A percentile compares a stretch with the other conserved stretches of the same genome.
Evolutionary conservation across 2,113 vertebrate genomes (phyloP).

Genomic region (Callorhinus ursinus): DNA sequence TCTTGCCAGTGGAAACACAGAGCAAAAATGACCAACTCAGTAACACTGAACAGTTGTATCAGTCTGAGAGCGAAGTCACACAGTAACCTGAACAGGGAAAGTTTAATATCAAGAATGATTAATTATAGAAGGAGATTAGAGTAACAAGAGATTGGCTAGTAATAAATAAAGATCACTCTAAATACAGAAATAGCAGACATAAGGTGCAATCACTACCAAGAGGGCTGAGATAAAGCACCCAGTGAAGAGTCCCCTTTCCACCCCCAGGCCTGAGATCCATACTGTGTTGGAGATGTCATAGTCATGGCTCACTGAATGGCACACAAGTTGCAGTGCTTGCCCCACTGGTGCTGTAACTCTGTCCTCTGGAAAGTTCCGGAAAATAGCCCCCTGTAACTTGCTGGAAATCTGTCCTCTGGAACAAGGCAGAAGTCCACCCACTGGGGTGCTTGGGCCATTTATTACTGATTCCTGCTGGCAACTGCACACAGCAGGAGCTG

Average conservation of each 20-base stretch:
- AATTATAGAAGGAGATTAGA: not conserved
- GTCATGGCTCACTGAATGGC: not conserved
- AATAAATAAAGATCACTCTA: constrained; percentile 16
- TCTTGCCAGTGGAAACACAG: not conserved
- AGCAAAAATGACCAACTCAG: not conserved
- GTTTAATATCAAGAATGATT: constrained; percentile 22
- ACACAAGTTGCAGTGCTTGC: not conserved
- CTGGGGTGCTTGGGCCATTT: not conserved
- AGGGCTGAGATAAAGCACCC: not conserved
- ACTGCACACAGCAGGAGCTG: not conserved
- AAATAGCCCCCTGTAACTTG: not conserved
- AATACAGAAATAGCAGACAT: not conserved
- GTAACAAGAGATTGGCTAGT: not conserved
- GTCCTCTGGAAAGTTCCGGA: not conserved
- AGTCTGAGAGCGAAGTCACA: not conserved
- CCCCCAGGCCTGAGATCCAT: not conserved
- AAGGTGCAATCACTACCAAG: not conserved
- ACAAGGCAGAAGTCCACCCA: not conserved
- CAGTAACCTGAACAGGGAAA: constrained; percentile 15
- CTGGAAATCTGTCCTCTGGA: not conserved
- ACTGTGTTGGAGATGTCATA: not conserved
- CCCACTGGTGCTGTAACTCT: not conserved
- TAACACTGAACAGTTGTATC: not conserved
- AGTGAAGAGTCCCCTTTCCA: not conserved
- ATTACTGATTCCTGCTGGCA: not conserved